Conservation (phyloP, 1,140 invertebrate genomes). For the Lethrus apterus region DNA sequence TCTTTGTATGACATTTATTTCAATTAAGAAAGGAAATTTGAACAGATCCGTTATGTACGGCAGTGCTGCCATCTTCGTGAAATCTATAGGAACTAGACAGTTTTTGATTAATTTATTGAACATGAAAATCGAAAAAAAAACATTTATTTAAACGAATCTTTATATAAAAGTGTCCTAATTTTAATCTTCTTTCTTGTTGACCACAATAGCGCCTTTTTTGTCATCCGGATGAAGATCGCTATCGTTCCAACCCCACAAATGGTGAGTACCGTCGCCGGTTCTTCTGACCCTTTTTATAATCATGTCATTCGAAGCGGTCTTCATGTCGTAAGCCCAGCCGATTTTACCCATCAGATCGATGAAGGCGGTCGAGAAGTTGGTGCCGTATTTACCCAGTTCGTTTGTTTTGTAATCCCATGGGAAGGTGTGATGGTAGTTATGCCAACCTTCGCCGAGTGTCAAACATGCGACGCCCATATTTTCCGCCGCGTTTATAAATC, state of each 20-base stretch:
- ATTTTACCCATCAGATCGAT: slow-evolving; percentile 79
- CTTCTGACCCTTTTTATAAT: slow-evolving; percentile 60
- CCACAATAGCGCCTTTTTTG: too few species aligned
- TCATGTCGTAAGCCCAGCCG: slow-evolving; percentile 84
- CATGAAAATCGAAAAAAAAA: too few species aligned
- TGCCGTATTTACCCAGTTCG: slow-evolving; percentile 68
- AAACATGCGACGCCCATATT: slow-evolving; percentile 63
- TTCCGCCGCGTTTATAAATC: slow-evolving; percentile 67
- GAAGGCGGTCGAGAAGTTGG: slow-evolving; percentile 78
- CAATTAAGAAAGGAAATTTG: too few species aligned
- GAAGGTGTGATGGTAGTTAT: slow-evolving; percentile 95
- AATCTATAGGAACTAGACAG: too few species aligned
- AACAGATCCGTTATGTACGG: too few species aligned
- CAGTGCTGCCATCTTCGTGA: too few species aligned
- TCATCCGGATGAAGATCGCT: too few species aligned
- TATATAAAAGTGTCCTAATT: too few species aligned
- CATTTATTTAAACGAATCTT: too few species aligned
- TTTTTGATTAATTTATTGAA: too few species aligned
- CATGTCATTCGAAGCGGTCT: slow-evolving; percentile 67
- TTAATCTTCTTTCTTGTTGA: too few species aligned
- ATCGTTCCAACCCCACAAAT: slow-evolving; percentile 78
- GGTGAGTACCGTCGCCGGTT: slow-evolving; percentile 71
- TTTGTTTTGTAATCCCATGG: slow-evolving; percentile 90
- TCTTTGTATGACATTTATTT: too few species aligned
- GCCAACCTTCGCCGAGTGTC: slow-evolving; percentile 81